Conservation (phyloP, 2,888 invertebrate species). For the Lasioglossum figueresi region DNA sequence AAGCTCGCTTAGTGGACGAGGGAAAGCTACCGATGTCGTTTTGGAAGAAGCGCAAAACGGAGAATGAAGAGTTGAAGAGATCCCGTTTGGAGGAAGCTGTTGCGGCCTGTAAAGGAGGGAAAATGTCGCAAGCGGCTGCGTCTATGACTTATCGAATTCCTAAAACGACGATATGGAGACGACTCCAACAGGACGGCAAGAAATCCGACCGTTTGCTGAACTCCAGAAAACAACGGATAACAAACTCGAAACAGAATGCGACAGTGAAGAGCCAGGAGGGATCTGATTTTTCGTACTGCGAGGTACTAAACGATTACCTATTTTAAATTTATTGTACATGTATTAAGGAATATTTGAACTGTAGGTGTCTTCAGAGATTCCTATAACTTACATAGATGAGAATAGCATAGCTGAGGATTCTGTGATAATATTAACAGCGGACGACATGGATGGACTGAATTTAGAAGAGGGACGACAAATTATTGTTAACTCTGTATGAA, state of each 20-base stretch:
- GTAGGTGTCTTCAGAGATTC: conserved; percentile 79
- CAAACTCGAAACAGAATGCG: conserved; percentile 41
- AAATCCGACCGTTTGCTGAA: conserved; percentile 60
- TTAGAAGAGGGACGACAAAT: conserved; percentile 79
- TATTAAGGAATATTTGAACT: conserved; percentile 2
- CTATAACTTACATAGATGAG: conserved; percentile 82
- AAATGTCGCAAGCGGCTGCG: conserved; percentile 84
- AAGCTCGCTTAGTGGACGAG: conserved; percentile 80
- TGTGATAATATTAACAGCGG: conserved; percentile 82
- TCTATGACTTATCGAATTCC: conserved; percentile 82
- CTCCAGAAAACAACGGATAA: conserved; percentile 51
- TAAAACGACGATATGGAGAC: conserved; percentile 84
- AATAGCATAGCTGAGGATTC: conserved; percentile 80
- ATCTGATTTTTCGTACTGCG: conserved; percentile 70
- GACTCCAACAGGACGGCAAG: conserved; percentile 79
- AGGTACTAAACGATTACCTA: conserved; percentile 58
- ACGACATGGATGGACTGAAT: conserved; percentile 78
- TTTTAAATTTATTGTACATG: background rate
- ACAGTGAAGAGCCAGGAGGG: conserved; percentile 55
- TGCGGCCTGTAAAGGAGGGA: conserved; percentile 82
- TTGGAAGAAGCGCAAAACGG: conserved; percentile 80
- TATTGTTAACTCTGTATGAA: conserved; percentile 78
- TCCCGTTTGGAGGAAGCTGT: conserved; percentile 82
- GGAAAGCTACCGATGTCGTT: conserved; percentile 82
- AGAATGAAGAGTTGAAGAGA: conserved; percentile 79